phyloP scores from a whole-genome alignment of 2,113 vertebrate genomes.

The Dasyprocta punctata region DNA sequence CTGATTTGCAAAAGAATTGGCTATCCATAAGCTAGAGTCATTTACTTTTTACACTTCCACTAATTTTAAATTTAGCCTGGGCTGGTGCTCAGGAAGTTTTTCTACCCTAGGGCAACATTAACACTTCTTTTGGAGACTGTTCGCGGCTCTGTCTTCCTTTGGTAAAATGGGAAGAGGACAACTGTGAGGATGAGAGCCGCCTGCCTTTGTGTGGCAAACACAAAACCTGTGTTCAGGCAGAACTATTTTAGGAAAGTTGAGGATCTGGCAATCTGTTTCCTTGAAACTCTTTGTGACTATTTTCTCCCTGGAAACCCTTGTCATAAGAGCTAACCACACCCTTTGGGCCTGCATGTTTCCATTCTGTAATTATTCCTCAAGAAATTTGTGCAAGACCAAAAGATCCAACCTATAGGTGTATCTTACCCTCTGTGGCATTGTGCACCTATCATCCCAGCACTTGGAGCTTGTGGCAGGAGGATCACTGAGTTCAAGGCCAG shows the following conservation, averaged over 20 bases:
- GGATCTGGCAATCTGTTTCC: neutral
- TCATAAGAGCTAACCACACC: neutral
- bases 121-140: neutral
- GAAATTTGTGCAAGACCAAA: neutral
- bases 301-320: neutral
- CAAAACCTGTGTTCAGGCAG: neutral
- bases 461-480: neutral
- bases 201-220: neutral
- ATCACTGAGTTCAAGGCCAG: neutral
- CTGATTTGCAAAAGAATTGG: neutral
- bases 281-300: conserved; percentile 15
- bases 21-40: neutral
- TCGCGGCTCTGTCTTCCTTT: neutral
- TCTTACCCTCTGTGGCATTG: neutral
- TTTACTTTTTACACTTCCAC: neutral
- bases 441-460: neutral
- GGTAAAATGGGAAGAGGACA: neutral
- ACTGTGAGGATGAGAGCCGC: neutral
- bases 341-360: neutral
- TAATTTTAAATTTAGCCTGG: conserved; percentile 16
- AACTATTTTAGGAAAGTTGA: conserved; percentile 1
- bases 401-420: neutral
- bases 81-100: neutral
- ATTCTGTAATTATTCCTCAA: neutral
- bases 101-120: neutral